A percentile compares a stretch with the other conserved stretches of the same genome.
Evolutionary conservation across 2,113 vertebrate genomes (phyloP).

Genomic region (Cochlearius cochlearius): DNA sequence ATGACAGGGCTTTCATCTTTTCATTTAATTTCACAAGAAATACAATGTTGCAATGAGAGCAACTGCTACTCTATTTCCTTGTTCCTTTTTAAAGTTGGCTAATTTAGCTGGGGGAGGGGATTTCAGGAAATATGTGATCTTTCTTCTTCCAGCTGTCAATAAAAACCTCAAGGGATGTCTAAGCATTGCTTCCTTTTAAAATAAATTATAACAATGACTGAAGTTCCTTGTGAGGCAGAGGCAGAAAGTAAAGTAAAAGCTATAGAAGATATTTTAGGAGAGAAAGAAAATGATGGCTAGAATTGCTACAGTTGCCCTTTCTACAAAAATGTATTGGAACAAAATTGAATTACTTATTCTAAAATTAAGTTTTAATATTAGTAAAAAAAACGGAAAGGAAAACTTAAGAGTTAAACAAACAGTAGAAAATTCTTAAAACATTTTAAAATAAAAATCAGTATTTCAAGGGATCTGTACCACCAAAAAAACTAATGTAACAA

Average conservation of each 20-base stretch:
- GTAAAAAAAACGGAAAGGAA: not conserved
- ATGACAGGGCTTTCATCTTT: not conserved
- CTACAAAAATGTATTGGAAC: not conserved
- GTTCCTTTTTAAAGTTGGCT: not conserved
- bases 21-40: not conserved
- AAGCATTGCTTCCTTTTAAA: not conserved
- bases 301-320: not conserved
- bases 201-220: not conserved
- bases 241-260: not conserved
- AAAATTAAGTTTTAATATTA: not conserved
- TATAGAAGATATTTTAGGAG: not conserved
- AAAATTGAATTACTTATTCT: not conserved
- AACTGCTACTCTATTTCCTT: not conserved
- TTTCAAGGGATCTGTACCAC: not conserved
- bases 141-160: not conserved
- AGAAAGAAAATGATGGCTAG: not conserved
- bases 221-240: not conserved
- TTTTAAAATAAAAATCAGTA: not conserved
- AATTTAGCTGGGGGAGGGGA: not conserved
- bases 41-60: not conserved
- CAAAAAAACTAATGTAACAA: not conserved
- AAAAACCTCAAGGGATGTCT: not conserved
- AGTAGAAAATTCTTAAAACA: not conserved
- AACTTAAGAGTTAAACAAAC: not conserved
- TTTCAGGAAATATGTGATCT: not conserved